These are phyloP conservation scores for Brachypodius melanocephalos DNA, from an alignment of 2,113 vertebrate species.

Conservation along the genomic window DNA sequence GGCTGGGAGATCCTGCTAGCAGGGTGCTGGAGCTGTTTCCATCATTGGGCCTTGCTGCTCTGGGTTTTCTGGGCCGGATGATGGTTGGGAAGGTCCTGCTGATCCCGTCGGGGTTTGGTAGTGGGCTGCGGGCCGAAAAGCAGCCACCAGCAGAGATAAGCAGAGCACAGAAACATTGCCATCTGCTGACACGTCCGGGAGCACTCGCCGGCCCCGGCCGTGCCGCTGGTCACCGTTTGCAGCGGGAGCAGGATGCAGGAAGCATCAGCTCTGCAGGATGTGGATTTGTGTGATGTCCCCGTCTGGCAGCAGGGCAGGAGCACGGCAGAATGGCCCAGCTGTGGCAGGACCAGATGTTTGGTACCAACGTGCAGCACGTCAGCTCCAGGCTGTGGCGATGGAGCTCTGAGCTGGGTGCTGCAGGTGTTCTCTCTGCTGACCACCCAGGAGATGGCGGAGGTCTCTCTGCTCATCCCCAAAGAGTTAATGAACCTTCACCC, in stretches of 20 bases:
- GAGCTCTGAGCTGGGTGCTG: fast-evolving
- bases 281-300: fast-evolving
- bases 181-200: slow-evolving; percentile 53
- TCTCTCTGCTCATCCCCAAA: background rate
- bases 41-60: fast-evolving
- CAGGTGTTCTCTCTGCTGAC: background rate
- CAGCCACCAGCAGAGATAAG: background rate
- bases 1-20: background rate
- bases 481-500: background rate
- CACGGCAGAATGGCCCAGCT: fast-evolving
- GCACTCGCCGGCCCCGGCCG: background rate
- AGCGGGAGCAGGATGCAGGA: background rate
- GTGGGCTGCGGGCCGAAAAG: background rate
- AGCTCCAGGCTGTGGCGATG: fast-evolving
- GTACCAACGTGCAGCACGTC: fast-evolving
- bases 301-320: background rate
- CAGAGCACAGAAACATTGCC: slow-evolving; percentile 65
- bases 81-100: background rate
- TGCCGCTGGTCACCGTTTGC: fast-evolving
- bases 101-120: fast-evolving
- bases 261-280: background rate
- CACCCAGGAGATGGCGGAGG: background rate
- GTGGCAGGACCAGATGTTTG: fast-evolving
- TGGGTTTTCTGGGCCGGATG: background rate
- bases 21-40: background rate